Base-by-base conservation (phyloP, 2,888 invertebrate genomes). In the Portevinia maculata region DNA sequence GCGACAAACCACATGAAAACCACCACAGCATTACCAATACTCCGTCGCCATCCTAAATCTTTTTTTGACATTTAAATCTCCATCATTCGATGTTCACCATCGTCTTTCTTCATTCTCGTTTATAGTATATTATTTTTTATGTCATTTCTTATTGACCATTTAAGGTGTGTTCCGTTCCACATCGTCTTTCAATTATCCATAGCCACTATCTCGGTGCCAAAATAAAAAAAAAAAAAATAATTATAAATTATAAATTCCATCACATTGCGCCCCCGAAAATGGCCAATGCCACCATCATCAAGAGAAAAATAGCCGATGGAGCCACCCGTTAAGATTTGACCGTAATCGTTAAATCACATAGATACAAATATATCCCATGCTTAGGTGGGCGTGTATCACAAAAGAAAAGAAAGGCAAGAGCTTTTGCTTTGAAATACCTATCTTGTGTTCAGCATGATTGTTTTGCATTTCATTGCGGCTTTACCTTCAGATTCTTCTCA, bases 101-200 rank as follows among this genome's bases (percentile, higher is more conserved):
- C 30, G 3, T 24, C 13, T 48, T 24, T 21, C 34, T 30, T 30
- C 2, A 17, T 52, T 64, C 5, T 24, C 24, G 2, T 24, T 3
- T 5, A 24, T 24, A 5, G 24, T 24, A 24, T 24, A 3, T 24
- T 24, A 3, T 24, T 24, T 24, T 24, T 24, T 24, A 3, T 24
- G 24, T 24, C 24, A 78, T 71, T 79, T 71, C 39, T 64, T 46
- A 41, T 62, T 74, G 74, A 34, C 67, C 79, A 79, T 69, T 74
- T 69, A 32, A 81, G 81, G 81, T 76, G 75, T 21, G 81, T 69
- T 34, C 39, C 59, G 30, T 32, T 15, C 62, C 64, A 28, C 65
- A 39, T 46, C 17, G 60, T 62, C 48, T 55, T 64, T 37, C n/a
- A 11, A 44, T 41, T 55, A 57, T 15, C 50, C 57, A 44, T 44